A percentile compares a stretch with the other conserved stretches of the same genome.
Evolutionary conservation across 2,797 vertebrate genomes (phyloP).

Genomic region (Gadopsis bispinosus): DNA sequence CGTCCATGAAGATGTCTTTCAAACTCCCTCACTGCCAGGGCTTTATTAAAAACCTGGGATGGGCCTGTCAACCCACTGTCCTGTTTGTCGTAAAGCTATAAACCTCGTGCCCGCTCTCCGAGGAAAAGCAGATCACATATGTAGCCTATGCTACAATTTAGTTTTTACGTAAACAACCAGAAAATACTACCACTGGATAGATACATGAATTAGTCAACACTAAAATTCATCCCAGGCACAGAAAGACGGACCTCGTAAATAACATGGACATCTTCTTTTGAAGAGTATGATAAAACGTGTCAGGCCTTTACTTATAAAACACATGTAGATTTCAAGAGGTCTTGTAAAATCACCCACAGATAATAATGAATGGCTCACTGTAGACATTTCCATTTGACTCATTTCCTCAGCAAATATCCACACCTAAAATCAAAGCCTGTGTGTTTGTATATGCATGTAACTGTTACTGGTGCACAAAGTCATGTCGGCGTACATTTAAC

Average conservation of each 20-base stretch:
- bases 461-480: conserved; percentile 19
- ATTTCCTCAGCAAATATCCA: conserved; percentile 27
- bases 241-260: conserved; percentile 62
- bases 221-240: conserved; percentile 47
- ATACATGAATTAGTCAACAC: conserved; percentile 59
- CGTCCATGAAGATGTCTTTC: conserved; percentile 30
- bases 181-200: conserved; percentile 23
- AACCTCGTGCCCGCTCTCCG: conserved; percentile 35
- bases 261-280: conserved; percentile 50
- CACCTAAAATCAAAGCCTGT: conserved; percentile 45
- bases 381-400: conserved; percentile 26
- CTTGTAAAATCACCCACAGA: conserved; percentile 52
- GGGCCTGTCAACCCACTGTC: conserved; percentile 24
- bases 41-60: conserved; percentile 60
- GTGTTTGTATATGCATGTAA: conserved; percentile 24
- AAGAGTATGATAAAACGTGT: conserved; percentile 62
- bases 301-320: conserved; percentile 39
- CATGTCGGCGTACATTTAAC: conserved; percentile 30
- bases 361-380: conserved; percentile 48
- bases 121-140: conserved; percentile 40
- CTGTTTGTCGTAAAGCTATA: conserved; percentile 13
- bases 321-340: conserved; percentile 39
- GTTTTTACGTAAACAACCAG: conserved; percentile 29
- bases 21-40: conserved; percentile 42
- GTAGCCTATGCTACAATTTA: conserved; percentile 29